phyloP scores from a whole-genome alignment of 2,888 invertebrate species.

The Chrysopilus asiliformis region DNA sequence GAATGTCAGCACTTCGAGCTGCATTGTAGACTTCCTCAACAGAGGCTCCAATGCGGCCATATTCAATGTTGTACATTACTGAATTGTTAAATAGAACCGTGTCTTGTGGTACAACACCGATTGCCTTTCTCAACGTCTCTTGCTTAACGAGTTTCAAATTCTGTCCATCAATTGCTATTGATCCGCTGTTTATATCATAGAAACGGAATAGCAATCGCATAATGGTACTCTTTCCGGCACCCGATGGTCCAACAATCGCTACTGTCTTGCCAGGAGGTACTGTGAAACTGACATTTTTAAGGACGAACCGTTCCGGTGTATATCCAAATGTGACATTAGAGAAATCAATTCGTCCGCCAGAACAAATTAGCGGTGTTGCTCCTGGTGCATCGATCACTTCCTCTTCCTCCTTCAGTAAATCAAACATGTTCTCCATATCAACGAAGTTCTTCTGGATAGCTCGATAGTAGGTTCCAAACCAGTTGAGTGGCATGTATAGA shows the following conservation, averaged over 20 bases:
- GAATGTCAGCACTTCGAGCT: conserved; percentile 86
- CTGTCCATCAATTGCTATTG: conserved; percentile 77
- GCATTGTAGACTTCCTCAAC: conserved; percentile 77
- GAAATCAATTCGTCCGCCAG: conserved; percentile 70
- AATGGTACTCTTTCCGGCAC: conserved; percentile 92
- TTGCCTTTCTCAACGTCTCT: conserved; percentile 65
- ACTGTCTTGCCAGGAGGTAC: conserved; percentile 76
- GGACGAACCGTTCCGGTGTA: conserved; percentile 57
- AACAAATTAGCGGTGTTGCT: conserved; percentile 49
- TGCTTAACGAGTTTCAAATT: conserved; percentile 78
- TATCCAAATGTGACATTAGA: conserved; percentile 84
- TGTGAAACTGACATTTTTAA: conserved; percentile 63
- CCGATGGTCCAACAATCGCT: conserved; percentile 77
- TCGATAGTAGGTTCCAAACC: conserved; percentile 96
- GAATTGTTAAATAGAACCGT: conserved; percentile 90
- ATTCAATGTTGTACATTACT: conserved; percentile 89
- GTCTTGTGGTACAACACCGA: conserved; percentile 95
- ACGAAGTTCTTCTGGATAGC: conserved; percentile 95
- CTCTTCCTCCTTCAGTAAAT: conserved; percentile 71
- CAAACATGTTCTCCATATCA: conserved; percentile 99
- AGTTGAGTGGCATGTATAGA: conserved; percentile 90
- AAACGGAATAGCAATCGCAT: conserved; percentile 90
- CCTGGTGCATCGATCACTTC: conserved; percentile 77
- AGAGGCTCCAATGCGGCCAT: conserved; percentile 66
- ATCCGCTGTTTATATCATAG: conserved; percentile 84